Base-by-base conservation (phyloP, 1,140 invertebrate genomes). In the Lordiphosa stackelbergi region DNA sequence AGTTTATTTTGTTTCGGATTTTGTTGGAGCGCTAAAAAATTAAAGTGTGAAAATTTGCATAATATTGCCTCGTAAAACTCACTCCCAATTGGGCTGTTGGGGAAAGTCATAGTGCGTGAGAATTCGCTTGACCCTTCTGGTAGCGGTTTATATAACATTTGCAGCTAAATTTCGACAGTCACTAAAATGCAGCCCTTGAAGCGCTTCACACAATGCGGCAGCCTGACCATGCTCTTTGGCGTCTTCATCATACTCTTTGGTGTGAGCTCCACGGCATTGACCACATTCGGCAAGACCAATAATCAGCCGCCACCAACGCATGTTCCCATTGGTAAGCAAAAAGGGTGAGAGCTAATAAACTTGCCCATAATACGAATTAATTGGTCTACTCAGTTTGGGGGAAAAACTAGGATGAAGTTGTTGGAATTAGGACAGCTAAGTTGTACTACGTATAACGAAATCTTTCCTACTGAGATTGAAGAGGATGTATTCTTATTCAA, bases 231-330 rank as follows among this genome's bases (percentile, higher is more conserved):
- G 85, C 69, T 88, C 12, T 88, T 88, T 49, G 75, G 73, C 34
- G 85, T 88, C 52, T 88, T 88, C 55, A 86, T 88, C 42, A 85
- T 88, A 45, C 66, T 88, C 13, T 88, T 88, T 48, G 85, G 85
- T 9, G 85, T 88, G 36, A 88, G 87, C 60, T 90, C 89, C 5
- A 90, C 91, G 65, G 92, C 92, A 4, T 88, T 93, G 24, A 93
- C 92, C 4, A 93, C 92, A 36, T 93, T 93, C 71, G 92, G 92
- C 10, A 93, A 93, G 86, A 92, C 90, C 51, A 92, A 90, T 65
- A 88, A 89, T 38, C 87, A 88, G 51, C 90, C 91, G 4, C 88
- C 90, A 12, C 90, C 91, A 11, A 90, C 91, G 22, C 91, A 90
- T 81, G 89, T 90, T 54, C 85, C 85, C 42, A 77, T 85, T 51